phyloP scores from a whole-genome alignment of 2,797 vertebrate genomes.

The Numenius phaeopus region DNA sequence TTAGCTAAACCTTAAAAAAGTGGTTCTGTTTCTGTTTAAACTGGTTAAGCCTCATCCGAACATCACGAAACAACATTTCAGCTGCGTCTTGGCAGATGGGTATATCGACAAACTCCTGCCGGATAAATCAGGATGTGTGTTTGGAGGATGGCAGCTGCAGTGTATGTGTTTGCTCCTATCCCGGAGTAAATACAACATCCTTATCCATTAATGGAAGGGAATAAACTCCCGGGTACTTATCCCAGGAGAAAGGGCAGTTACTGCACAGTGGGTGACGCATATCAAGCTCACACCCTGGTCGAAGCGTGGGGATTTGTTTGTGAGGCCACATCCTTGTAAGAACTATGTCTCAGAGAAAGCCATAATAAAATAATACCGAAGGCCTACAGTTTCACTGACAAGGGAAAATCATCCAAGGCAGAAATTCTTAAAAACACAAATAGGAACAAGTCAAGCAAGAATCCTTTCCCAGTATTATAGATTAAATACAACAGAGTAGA shows the following conservation, averaged over 20 bases:
- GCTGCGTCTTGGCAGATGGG: neutral
- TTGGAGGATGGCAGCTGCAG: neutral
- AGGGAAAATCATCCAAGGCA: neutral
- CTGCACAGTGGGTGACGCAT: neutral
- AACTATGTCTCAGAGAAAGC: neutral
- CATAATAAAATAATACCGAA: neutral
- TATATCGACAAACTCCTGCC: neutral
- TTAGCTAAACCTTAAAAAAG: neutral
- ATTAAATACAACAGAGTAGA: neutral
- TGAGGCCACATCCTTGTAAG: neutral
- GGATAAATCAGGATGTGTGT: neutral
- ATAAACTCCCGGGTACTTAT: neutral
- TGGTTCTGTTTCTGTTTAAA: neutral
- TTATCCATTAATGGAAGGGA: neutral
- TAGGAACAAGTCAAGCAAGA: neutral
- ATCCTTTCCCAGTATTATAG: neutral
- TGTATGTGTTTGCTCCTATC: neutral
- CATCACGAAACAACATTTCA: neutral
- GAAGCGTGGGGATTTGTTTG: neutral
- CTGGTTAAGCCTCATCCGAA: neutral
- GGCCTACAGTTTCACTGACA: neutral
- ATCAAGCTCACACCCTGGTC: neutral
- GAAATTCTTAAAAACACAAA: neutral
- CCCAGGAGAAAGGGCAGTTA: neutral
- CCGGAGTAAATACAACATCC: neutral